phyloP scores from a whole-genome alignment of 2,113 vertebrate genomes.

The Passer montanus region DNA sequence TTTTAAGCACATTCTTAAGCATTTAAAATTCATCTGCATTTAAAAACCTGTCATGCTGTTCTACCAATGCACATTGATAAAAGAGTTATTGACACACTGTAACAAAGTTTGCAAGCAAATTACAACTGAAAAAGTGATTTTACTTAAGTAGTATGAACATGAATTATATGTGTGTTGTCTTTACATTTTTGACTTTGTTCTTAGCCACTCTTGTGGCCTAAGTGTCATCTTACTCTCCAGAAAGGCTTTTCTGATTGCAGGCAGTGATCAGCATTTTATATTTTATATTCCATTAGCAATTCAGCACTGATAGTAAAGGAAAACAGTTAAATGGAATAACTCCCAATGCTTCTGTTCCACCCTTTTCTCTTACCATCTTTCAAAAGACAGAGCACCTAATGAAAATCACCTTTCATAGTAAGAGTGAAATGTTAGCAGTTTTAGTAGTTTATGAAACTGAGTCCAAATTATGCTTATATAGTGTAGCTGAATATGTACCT shows the following conservation, averaged over 20 bases:
- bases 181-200: not conserved
- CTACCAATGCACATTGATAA: not conserved
- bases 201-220: not conserved
- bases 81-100: not conserved
- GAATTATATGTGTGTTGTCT: not conserved
- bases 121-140: not conserved
- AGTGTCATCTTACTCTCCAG: not conserved
- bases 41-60: not conserved
- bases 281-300: not conserved
- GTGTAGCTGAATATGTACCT: not conserved
- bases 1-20: not conserved
- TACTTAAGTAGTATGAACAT: not conserved
- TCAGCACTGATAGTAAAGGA: not conserved
- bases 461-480: not conserved
- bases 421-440: not conserved
- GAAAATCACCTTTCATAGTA: not conserved
- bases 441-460: not conserved
- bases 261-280: not conserved
- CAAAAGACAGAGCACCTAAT: not conserved
- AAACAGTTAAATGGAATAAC: not conserved
- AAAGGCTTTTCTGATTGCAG: not conserved
- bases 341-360: not conserved
- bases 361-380: not conserved
- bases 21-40: not conserved
- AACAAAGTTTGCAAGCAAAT: not conserved